Percentiles rank a stretch among this genome's conserved stretches.
Conservation (phyloP, 2,113 vertebrate species). For the Oryzias javanicus region DNA sequence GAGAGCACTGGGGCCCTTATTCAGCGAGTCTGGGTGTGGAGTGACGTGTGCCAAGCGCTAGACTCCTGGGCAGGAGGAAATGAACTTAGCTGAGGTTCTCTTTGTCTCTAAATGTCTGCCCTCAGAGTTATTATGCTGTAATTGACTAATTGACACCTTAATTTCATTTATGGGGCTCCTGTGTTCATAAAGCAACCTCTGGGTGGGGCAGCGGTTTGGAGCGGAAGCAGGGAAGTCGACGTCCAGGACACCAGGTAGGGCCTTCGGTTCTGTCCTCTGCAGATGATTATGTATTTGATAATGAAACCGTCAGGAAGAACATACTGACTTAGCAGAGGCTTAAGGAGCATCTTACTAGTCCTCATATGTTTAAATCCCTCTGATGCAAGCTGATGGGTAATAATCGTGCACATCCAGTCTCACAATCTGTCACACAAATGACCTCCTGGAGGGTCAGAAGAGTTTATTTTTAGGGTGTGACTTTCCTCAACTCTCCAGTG, state of each 20-base stretch:
- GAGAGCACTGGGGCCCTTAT: constrained; percentile 75
- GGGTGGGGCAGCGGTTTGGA: constrained; percentile 77
- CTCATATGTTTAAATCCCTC: constrained; percentile 68
- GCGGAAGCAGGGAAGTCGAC: constrained; percentile 67
- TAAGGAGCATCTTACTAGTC: constrained; percentile 60
- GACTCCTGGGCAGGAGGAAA: constrained; percentile 80
- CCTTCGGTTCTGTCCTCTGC: constrained; percentile 51
- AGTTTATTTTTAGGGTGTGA: constrained; percentile 36
- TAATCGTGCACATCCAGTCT: constrained; percentile 64
- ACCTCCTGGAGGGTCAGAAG: constrained; percentile 67
- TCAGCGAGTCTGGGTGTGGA: constrained; percentile 75
- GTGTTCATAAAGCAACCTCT: constrained; percentile 80
- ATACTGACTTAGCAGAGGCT: constrained; percentile 75
- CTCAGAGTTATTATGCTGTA: constrained; percentile 82
- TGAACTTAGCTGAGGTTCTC: constrained; percentile 81
- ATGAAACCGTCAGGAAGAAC: constrained; percentile 75
- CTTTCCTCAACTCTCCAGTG: constrained; percentile 19
- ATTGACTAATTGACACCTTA: constrained; percentile 87
- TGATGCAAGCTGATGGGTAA: constrained; percentile 71
- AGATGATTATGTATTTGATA: constrained; percentile 74
- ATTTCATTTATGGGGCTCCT: constrained; percentile 85
- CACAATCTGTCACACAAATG: constrained; percentile 64
- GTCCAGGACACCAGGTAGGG: constrained; percentile 71
- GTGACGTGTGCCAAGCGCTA: constrained; percentile 77
- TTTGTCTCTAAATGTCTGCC: constrained; percentile 82